Evolutionary conservation across 2,797 vertebrate species (phyloP).

Genomic region (Brotula barbata): DNA sequence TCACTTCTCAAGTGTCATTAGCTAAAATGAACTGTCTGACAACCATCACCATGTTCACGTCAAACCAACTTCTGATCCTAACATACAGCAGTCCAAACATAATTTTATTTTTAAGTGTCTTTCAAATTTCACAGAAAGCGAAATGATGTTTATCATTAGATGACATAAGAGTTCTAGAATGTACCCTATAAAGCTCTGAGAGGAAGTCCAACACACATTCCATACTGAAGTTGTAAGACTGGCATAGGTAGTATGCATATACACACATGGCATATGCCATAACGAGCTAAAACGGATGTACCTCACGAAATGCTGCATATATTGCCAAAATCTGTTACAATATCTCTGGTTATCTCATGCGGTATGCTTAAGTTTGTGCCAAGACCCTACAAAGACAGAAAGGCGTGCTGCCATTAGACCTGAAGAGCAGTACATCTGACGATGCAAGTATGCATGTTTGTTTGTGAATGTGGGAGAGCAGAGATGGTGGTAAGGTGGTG

Average conservation of each 20-base stretch:
- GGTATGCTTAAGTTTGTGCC: slow-evolving; percentile 39
- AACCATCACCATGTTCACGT: no score
- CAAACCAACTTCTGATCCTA: no score
- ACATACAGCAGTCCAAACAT: no score
- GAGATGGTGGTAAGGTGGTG: slow-evolving; percentile 24
- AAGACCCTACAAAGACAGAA: slow-evolving; percentile 44
- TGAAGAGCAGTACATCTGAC: slow-evolving; percentile 45
- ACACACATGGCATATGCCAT: not conserved
- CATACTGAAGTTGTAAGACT: slow-evolving; percentile 8
- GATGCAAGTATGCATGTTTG: slow-evolving; percentile 50
- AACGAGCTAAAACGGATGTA: slow-evolving; percentile 12
- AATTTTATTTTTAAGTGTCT: no score
- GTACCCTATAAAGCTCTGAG: not conserved
- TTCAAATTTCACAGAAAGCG: no score
- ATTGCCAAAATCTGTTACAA: slow-evolving; percentile 11
- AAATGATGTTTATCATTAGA: no score
- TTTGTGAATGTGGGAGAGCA: slow-evolving; percentile 36
- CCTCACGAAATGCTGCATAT: slow-evolving; percentile 5
- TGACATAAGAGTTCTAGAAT: no score
- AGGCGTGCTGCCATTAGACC: slow-evolving; percentile 51
- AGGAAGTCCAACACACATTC: slow-evolving; percentile 11
- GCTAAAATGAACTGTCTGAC: not conserved
- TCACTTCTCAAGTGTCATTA: not conserved
- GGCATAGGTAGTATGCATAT: slow-evolving; percentile 12
- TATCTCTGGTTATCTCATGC: slow-evolving; percentile 34